Conservation (phyloP, 2,888 invertebrate genomes). For the Caenorhabditis zanzibari region DNA sequence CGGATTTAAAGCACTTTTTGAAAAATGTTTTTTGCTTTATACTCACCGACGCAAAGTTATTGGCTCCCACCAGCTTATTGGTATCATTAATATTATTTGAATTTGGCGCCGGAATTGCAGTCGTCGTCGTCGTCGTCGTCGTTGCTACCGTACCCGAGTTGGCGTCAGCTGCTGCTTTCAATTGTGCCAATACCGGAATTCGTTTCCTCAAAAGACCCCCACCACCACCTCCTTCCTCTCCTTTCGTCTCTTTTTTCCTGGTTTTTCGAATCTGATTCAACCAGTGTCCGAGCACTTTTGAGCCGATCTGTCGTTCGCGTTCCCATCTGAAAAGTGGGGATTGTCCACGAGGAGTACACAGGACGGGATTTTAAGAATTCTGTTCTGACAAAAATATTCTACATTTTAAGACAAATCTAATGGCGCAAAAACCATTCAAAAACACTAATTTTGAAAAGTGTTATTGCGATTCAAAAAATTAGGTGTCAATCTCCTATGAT, state of each 20-base stretch:
- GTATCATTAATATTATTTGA: slow-evolving; percentile 12
- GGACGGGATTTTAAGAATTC: too few species aligned
- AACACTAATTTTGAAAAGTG: too few species aligned
- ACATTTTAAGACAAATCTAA: too few species aligned
- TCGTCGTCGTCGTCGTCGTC: slow-evolving; percentile 34
- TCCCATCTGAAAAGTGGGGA: slow-evolving; percentile 80
- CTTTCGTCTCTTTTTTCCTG: slow-evolving; percentile 76
- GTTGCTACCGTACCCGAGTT: slow-evolving; percentile 9
- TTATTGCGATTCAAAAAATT: too few species aligned
- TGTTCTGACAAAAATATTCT: too few species aligned
- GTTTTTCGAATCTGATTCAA: slow-evolving; percentile 83
- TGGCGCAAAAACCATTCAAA: too few species aligned
- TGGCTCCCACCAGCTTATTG: slow-evolving; percentile 38
- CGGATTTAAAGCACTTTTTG: too few species aligned
- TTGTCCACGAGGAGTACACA: too few species aligned
- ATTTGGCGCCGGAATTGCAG: slow-evolving; percentile 25
- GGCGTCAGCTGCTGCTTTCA: slow-evolving; percentile 45
- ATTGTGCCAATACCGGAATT: slow-evolving; percentile 65
- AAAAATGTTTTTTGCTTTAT: too few species aligned
- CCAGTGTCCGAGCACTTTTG: slow-evolving; percentile 83
- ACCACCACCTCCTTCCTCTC: slow-evolving; percentile 16
- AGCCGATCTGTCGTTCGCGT: slow-evolving; percentile 82
- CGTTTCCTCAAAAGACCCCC: slow-evolving; percentile 70
- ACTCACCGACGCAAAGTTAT: slow-evolving; percentile 58
- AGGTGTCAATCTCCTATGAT: too few species aligned